Evolutionary conservation across 2,888 invertebrate genomes (phyloP).

Genomic region (Dioctria rufipes): DNA sequence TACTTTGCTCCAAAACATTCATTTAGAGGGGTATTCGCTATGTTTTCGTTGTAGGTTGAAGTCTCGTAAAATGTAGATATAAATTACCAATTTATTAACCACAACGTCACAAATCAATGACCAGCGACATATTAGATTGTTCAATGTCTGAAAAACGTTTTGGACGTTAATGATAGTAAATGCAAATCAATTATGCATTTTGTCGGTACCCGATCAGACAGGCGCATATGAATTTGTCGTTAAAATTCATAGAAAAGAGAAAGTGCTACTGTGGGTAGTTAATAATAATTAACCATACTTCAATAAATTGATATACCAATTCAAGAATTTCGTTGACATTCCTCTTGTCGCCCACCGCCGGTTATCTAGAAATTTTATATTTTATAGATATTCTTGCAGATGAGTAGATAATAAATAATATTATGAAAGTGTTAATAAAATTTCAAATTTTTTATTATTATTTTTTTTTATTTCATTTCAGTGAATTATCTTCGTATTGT

Average conservation of each 20-base stretch:
- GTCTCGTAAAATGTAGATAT: neutral
- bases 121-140: neutral
- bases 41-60: neutral
- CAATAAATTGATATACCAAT: too few species aligned
- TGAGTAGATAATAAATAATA: too few species aligned
- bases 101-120: constrained; percentile 25
- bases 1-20: neutral
- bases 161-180: neutral
- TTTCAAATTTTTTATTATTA: too few species aligned
- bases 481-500: constrained; percentile 71
- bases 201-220: too few species aligned
- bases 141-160: too few species aligned
- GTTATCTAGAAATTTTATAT: too few species aligned
- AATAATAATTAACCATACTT: too few species aligned
- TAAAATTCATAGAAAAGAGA: constrained; percentile 3
- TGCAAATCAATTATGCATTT: neutral
- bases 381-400: too few species aligned
- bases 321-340: too few species aligned
- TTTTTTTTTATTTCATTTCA: constrained; percentile 61
- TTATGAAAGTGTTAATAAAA: too few species aligned
- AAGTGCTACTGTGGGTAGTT: neutral
- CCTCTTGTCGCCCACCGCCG: too few species aligned
- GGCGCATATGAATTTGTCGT: too few species aligned
- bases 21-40: neutral
- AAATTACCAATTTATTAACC: neutral